These are phyloP conservation scores for Gryllus longicercus DNA, from an alignment of 2,888 invertebrate species.

Conservation along the genomic window DNA sequence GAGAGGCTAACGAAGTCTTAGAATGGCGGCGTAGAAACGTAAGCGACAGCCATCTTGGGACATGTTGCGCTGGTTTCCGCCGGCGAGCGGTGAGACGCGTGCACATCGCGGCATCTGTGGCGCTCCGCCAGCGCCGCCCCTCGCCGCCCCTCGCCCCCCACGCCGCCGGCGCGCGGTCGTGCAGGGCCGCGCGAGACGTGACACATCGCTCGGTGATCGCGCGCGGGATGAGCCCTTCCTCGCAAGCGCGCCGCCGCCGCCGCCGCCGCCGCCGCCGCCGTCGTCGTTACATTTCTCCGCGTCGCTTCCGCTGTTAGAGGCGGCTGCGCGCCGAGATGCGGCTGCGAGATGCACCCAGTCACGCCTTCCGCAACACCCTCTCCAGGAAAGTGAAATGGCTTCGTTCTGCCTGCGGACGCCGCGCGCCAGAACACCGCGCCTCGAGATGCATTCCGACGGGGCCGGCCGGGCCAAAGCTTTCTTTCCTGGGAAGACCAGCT, in stretches of 20 bases:
- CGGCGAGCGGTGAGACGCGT: too few species aligned
- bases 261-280: too few species aligned
- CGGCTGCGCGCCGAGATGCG: background rate
- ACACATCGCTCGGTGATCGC: background rate
- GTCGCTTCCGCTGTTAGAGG: background rate
- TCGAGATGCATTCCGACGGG: background rate
- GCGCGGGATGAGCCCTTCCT: background rate
- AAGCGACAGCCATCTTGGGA: too few species aligned
- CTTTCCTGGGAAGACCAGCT: too few species aligned
- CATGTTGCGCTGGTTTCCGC: too few species aligned
- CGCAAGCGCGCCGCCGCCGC: too few species aligned
- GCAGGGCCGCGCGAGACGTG: background rate
- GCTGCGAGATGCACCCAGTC: background rate
- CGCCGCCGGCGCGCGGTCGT: too few species aligned
- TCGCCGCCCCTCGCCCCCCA: too few species aligned
- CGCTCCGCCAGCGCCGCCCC: too few species aligned
- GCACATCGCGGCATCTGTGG: too few species aligned
- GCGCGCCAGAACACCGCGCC: background rate
- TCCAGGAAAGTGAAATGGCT: background rate
- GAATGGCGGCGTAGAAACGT: too few species aligned
- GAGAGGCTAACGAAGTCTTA: too few species aligned
- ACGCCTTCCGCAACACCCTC: background rate
- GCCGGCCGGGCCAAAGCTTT: background rate
- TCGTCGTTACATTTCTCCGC: background rate
- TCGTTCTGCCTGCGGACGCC: background rate